These are phyloP conservation scores for Albula glossodonta DNA, from an alignment of 2,113 vertebrate genomes.

Conservation along the genomic window DNA sequence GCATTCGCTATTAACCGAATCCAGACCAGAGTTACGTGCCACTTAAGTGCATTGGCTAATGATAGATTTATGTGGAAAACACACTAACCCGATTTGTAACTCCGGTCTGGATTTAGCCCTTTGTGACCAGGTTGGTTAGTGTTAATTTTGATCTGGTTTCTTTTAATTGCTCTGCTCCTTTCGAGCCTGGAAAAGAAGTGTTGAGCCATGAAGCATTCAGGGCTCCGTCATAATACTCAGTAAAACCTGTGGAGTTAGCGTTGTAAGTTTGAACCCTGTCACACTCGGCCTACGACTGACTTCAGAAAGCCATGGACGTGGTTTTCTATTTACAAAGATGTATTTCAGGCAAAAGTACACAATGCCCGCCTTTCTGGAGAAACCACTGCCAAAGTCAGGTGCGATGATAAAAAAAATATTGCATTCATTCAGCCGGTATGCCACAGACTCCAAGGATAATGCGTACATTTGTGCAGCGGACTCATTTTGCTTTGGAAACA, in stretches of 20 bases:
- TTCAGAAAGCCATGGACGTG: not conserved
- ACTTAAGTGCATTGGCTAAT: no score
- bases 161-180: conserved; percentile 77
- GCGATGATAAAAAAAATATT: not conserved
- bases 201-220: not conserved
- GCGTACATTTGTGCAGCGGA: not conserved
- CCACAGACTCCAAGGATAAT: not conserved
- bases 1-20: conserved; percentile 20
- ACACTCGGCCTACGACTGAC: not conserved
- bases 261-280: not conserved
- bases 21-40: no score
- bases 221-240: not conserved
- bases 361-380: not conserved
- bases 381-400: not conserved
- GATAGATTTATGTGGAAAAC: no score
- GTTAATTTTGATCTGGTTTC: conserved; percentile 52
- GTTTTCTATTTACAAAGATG: not conserved
- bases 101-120: no score
- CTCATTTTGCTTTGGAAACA: not conserved
- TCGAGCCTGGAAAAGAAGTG: no score
- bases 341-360: not conserved
- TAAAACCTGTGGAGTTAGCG: not conserved
- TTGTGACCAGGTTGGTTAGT: conserved; percentile 73
- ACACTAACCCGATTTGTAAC: no score
- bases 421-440: not conserved